These are phyloP conservation scores for Drosophila demipolita DNA, from an alignment of 2,888 invertebrate species.

Conservation along the genomic window DNA sequence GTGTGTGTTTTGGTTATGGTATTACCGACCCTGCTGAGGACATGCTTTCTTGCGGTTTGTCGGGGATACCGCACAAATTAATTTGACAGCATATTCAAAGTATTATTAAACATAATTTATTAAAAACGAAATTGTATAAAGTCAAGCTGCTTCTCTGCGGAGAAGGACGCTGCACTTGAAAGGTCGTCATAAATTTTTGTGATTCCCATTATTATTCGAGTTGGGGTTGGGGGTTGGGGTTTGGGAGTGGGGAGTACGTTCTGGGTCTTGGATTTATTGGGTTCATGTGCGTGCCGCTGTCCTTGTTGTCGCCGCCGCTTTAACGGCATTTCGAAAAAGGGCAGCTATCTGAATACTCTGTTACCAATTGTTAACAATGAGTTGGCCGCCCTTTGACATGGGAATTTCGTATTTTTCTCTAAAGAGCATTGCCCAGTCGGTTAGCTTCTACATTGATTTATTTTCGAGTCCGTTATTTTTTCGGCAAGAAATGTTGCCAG, in stretches of 20 bases:
- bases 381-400: not conserved
- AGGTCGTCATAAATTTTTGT: slow-evolving; percentile 70
- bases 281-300: slow-evolving; percentile 67
- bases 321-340: slow-evolving; percentile 63
- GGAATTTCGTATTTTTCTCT: not conserved
- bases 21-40: slow-evolving; percentile 39
- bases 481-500: slow-evolving; percentile 79
- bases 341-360: slow-evolving; percentile 11
- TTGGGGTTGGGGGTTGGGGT: not conserved
- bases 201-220: slow-evolving; percentile 45
- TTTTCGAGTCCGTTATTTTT: slow-evolving; percentile 13
- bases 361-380: too few relatives aligned
- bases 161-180: slow-evolving; percentile 51
- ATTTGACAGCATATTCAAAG: slow-evolving; percentile 81
- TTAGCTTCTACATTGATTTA: not conserved
- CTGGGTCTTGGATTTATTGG: slow-evolving; percentile 41
- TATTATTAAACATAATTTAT: slow-evolving; percentile 83
- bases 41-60: slow-evolving; percentile 56
- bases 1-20: slow-evolving; percentile 12
- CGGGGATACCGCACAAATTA: slow-evolving; percentile 71
- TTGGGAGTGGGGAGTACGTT: not conserved
- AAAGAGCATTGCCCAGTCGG: slow-evolving; percentile 7
- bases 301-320: slow-evolving; percentile 43
- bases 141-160: slow-evolving; percentile 40
- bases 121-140: slow-evolving; percentile 80